phyloP scores from a whole-genome alignment of 2,888 invertebrate species.

The Ganaspis brasiliensis region DNA sequence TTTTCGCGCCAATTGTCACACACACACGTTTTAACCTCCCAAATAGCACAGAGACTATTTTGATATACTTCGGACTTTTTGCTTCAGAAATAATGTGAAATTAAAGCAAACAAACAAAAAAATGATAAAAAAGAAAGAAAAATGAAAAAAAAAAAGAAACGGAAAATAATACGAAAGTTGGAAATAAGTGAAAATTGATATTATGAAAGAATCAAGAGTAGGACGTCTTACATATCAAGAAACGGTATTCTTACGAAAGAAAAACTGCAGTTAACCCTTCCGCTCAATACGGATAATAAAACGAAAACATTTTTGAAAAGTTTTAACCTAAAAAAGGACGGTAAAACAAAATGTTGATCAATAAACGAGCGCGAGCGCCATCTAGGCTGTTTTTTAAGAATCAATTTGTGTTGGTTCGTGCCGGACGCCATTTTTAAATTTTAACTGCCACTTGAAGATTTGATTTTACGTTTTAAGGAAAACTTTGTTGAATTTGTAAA shows the following conservation, averaged over 20 bases:
- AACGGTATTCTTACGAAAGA: constrained; percentile 69
- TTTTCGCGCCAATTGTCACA: neutral
- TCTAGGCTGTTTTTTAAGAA: neutral
- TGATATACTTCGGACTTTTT: constrained; percentile 60
- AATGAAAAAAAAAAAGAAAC: constrained; percentile 15
- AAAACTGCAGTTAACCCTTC: constrained; percentile 74
- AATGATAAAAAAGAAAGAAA: constrained; percentile 34
- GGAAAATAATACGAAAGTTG: neutral
- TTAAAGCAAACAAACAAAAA: constrained; percentile 49
- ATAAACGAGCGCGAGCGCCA: too few relatives aligned
- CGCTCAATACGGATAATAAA: constrained; percentile 74
- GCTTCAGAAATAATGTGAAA: constrained; percentile 43
- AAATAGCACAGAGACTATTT: constrained; percentile 61
- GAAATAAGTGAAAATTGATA: too few relatives aligned
- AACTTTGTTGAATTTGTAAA: neutral
- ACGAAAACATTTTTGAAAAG: constrained; percentile 62
- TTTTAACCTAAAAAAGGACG: constrained; percentile 60
- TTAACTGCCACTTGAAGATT: neutral
- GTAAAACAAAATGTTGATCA: too few relatives aligned
- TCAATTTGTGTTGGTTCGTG: too few relatives aligned
- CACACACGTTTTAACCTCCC: constrained; percentile 48
- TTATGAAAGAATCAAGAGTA: neutral
- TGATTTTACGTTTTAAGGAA: neutral
- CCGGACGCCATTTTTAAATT: neutral
- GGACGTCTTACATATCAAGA: constrained; percentile 74